Percentiles rank a stretch among this genome's conserved stretches.
Conservation (phyloP, 2,797 vertebrate genomes). For the Peromyscus aztecus region DNA sequence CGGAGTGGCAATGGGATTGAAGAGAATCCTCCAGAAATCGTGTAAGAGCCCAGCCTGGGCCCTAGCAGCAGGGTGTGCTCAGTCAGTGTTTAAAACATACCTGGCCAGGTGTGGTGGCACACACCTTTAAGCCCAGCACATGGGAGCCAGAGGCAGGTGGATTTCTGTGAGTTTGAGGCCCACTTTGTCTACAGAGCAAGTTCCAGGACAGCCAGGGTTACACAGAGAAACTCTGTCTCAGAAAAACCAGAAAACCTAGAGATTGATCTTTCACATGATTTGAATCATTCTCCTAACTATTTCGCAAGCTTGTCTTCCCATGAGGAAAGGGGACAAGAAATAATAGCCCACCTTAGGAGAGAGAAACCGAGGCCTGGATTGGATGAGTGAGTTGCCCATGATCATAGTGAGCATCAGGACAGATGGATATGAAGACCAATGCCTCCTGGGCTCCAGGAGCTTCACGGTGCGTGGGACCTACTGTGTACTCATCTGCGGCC, state of each 20-base stretch:
- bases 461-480: not conserved
- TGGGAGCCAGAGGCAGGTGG: not conserved
- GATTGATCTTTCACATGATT: not conserved
- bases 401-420: not conserved
- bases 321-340: not conserved
- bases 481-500: not conserved
- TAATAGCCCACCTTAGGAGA: not conserved
- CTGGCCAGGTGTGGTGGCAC: not conserved
- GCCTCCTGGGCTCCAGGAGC: not conserved
- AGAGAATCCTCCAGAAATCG: not conserved
- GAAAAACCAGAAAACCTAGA: not conserved
- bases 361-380: constrained; percentile 26
- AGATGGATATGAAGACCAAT: not conserved
- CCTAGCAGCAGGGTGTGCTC: not conserved
- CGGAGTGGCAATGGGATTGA: not conserved
- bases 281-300: not conserved
- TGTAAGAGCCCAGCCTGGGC: not conserved
- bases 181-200: not conserved
- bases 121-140: not conserved
- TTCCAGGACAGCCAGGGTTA: not conserved
- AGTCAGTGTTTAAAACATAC: not conserved
- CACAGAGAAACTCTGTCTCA: not conserved
- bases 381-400: not conserved
- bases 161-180: not conserved
- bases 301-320: not conserved